Conservation (phyloP, 2,888 invertebrate species). For the Pyrrhosoma nymphula region DNA sequence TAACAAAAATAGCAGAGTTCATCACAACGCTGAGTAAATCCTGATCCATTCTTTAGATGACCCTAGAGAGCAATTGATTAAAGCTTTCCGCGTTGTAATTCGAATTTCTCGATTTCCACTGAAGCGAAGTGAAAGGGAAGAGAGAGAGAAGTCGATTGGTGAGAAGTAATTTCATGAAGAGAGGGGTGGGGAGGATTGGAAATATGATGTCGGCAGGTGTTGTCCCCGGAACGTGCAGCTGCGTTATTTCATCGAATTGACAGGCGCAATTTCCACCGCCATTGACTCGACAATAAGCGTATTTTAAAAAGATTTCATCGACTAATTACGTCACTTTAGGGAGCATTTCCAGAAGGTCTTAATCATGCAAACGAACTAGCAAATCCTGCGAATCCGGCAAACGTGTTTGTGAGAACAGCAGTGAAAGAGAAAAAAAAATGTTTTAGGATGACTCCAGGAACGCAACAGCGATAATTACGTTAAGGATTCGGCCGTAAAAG, state of each 20-base stretch:
- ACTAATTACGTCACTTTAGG: neutral
- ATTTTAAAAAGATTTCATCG: neutral
- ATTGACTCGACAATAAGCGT: neutral
- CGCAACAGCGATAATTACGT: neutral
- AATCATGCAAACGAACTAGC: neutral
- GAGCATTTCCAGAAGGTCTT: neutral
- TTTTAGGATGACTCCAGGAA: neutral
- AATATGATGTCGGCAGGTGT: neutral
- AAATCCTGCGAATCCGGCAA: neutral
- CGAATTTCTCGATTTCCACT: neutral
- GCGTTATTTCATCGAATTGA: constrained; percentile 1
- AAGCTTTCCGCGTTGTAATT: neutral
- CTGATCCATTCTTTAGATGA: neutral
- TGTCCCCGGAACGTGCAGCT: neutral
- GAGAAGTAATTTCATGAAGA: constrained; percentile 3
- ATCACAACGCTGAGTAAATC: neutral
- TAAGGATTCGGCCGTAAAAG: neutral
- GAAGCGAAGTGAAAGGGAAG: neutral
- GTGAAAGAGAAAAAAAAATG: neutral
- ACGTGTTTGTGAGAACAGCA: neutral
- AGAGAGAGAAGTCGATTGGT: neutral
- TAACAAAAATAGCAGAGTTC: no score
- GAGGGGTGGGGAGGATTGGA: neutral
- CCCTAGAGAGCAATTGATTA: neutral
- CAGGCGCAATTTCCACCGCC: neutral